phyloP scores from a whole-genome alignment of 1,140 invertebrate species.

The Drosophila ironensis region DNA sequence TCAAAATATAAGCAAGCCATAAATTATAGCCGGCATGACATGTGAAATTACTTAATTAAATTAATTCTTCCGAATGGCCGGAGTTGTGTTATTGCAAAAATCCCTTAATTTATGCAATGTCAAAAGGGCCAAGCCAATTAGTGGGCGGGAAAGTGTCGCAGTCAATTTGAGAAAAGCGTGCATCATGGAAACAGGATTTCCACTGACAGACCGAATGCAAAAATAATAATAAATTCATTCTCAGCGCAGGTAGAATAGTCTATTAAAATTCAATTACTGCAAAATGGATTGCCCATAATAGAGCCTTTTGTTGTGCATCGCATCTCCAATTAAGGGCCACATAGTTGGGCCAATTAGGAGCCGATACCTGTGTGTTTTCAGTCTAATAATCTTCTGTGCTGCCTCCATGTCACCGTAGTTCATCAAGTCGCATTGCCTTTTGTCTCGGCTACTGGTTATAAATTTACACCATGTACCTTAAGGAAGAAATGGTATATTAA shows the following conservation, averaged over 20 bases:
- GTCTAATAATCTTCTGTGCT: neutral
- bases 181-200: slow-evolving; percentile 4
- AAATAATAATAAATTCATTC: neutral
- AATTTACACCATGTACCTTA: too few relatives aligned
- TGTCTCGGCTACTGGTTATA: slow-evolving; percentile 11
- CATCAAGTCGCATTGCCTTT: slow-evolving; percentile 22
- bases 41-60: slow-evolving; percentile 74
- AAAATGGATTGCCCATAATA: neutral
- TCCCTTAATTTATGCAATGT: slow-evolving; percentile 54
- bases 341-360: slow-evolving; percentile 4
- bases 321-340: slow-evolving; percentile 3
- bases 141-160: slow-evolving; percentile 4
- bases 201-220: neutral
- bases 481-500: too few relatives aligned
- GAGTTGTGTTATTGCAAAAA: slow-evolving; percentile 36
- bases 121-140: slow-evolving; percentile 53
- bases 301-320: neutral
- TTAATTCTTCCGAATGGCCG: slow-evolving; percentile 43
- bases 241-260: neutral
- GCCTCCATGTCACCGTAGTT: slow-evolving; percentile 6
- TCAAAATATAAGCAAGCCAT: slow-evolving; percentile 60
- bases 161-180: slow-evolving; percentile 1
- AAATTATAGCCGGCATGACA: slow-evolving; percentile 67
- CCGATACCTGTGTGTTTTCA: neutral
- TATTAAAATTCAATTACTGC: neutral